These are phyloP conservation scores for Athalia cordata DNA, from an alignment of 2,888 invertebrate species.

Conservation along the genomic window DNA sequence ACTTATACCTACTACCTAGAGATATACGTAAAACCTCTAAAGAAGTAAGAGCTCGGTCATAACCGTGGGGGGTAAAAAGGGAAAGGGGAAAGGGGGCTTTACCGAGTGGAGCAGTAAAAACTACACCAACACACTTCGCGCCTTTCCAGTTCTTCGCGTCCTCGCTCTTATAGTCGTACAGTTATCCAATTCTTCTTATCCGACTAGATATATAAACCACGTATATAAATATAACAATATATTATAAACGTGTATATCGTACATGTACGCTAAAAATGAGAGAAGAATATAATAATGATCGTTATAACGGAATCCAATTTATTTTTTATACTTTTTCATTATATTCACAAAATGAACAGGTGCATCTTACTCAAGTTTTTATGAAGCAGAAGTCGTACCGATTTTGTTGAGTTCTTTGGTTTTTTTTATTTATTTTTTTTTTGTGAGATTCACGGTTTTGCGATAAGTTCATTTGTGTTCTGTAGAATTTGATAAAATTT, in stretches of 20 bases:
- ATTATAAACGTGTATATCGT: no score
- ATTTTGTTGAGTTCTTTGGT: no score
- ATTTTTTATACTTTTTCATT: not conserved
- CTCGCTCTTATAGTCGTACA: not conserved
- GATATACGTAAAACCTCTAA: not conserved
- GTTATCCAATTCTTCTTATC: not conserved
- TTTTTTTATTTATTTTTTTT: no score
- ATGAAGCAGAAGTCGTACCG: no score
- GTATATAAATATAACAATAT: no score
- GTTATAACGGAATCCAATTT: not conserved
- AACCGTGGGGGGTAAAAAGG: not conserved
- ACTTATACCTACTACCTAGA: not conserved
- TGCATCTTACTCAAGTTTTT: no score
- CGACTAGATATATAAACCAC: not conserved
- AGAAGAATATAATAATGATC: not conserved
- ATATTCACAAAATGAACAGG: not conserved
- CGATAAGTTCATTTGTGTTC: no score
- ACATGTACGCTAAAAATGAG: not conserved
- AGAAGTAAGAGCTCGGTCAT: conserved; percentile 37
- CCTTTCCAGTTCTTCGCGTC: not conserved
- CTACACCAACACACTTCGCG: conserved; percentile 5
- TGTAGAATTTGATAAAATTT: no score
- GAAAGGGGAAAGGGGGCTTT: not conserved
- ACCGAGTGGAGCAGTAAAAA: conserved; percentile 28
- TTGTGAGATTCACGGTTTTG: no score